Evolutionary conservation across 2,113 vertebrate species (phyloP), one percentile per base, ranked within the genome.

Genomic region (Eptesicus fuscus): DNA sequence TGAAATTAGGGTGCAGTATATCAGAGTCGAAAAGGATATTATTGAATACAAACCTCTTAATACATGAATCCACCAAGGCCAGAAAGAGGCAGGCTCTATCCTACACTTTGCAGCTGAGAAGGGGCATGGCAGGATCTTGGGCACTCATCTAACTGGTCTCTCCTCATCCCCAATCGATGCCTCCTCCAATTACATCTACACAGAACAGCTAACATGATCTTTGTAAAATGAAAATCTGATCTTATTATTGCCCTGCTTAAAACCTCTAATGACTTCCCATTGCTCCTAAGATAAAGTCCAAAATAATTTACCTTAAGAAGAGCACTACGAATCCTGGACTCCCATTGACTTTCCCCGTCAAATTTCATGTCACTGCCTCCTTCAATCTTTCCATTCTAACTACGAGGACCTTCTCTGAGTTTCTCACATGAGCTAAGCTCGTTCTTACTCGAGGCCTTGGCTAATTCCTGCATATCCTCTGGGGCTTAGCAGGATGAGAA

Each of bases 181-280:
- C 69, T 82, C 83, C 61, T 84, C 32, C 71, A 86, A 25, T 80
- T 35, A 73, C 1, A 12, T 73, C 56, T 71, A 90, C 63, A 83
- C 1, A 69, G 70, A 92, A 42, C 32, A 88, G 80, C 11, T 70
- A 69, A 61, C 13, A 30, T 8, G 49, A 74, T 79, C 14, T 86
- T 79, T 67, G 51, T 40, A 87, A 94, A 89, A 90, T 30, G 85
- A 94, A 92, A 86, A 83, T 79, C 51, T 70, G 47, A 89, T 67
- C 78, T 83, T 53, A 11, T 67, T 59, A 83, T 25, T 88, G 30
- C 13, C 40, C 30, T 51, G 20, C 59, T 70, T 89, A 53, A 90
- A 95, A 92, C 32, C 49, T 91, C 67, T 87, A 78, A 90, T 30
- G n/a, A 35, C 56, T 79, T 90, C 49, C 70, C 70, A 92, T 4